Percentiles rank a stretch among this genome's conserved stretches.
These are phyloP conservation scores for Melinaea marsaeus DNA, from an alignment of 2,888 invertebrate species.

Conservation along the genomic window DNA sequence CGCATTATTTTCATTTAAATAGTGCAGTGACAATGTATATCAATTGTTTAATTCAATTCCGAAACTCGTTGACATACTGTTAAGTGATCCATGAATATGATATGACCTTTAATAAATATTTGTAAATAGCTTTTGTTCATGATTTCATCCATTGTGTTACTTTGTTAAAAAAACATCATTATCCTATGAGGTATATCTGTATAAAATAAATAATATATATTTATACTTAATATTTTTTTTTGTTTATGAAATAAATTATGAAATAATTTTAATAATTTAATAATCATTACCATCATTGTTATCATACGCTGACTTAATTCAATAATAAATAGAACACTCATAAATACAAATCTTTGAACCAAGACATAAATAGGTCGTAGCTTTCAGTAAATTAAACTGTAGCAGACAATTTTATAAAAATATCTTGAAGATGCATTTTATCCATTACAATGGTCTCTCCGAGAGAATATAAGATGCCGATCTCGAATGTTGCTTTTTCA, in stretches of 20 bases:
- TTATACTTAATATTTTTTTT: too few species aligned
- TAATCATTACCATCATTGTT: neutral
- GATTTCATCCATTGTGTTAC: too few species aligned
- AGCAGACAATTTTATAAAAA: constrained; percentile 6
- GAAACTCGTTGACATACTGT: neutral
- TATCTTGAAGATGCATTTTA: constrained; percentile 7
- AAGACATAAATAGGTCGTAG: constrained; percentile 6
- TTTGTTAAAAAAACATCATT: too few species aligned
- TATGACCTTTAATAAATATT: neutral
- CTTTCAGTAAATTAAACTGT: constrained; percentile 7
- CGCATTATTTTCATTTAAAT: too few species aligned
- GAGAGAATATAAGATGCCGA: constrained; percentile 23
- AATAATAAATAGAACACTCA: neutral
- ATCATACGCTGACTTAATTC: neutral
- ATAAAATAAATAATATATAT: too few species aligned
- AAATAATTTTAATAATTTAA: too few species aligned
- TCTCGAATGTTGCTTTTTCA: constrained; percentile 23
- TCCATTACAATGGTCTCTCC: constrained; percentile 6
- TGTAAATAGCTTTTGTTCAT: constrained; percentile 1
- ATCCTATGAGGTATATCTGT: too few species aligned
- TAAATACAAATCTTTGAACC: neutral
- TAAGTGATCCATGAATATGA: constrained; percentile 2
- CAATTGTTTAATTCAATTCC: constrained; percentile 1
- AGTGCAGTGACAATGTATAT: too few species aligned
- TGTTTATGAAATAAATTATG: too few species aligned